These are phyloP conservation scores for Mixornis gularis DNA, from an alignment of 2,113 vertebrate species.

Conservation along the genomic window DNA sequence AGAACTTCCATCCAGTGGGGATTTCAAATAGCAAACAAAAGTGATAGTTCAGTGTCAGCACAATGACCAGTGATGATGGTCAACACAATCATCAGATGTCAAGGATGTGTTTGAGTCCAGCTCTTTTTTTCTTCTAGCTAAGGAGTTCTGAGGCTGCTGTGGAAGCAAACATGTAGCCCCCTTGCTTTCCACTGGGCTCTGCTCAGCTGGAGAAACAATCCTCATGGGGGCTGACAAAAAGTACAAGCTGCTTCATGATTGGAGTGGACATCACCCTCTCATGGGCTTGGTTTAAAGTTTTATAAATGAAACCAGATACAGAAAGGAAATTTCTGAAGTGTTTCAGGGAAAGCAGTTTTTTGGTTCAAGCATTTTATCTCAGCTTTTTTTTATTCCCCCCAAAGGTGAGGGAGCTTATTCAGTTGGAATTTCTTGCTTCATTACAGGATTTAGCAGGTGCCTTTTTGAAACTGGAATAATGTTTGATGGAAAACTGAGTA, in stretches of 20 bases:
- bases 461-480: background rate
- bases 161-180: background rate
- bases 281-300: background rate
- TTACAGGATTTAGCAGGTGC: background rate
- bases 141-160: background rate
- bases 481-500: background rate
- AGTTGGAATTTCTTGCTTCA: background rate
- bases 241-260: background rate
- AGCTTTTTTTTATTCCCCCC: background rate
- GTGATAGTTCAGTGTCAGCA: background rate
- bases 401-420: background rate
- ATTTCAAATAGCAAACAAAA: conserved; percentile 2
- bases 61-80: background rate
- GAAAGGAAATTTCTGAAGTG: background rate
- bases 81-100: background rate
- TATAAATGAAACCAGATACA: background rate
- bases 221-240: background rate
- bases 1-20: background rate
- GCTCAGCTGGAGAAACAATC: background rate
- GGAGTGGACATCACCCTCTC: background rate
- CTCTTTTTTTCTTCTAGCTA: background rate
- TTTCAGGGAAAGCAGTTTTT: background rate
- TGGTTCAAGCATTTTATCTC: background rate
- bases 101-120: background rate
- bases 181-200: background rate